Evolutionary conservation across 2,113 vertebrate species (phyloP).

Genomic region (Tragelaphus imberbis): DNA sequence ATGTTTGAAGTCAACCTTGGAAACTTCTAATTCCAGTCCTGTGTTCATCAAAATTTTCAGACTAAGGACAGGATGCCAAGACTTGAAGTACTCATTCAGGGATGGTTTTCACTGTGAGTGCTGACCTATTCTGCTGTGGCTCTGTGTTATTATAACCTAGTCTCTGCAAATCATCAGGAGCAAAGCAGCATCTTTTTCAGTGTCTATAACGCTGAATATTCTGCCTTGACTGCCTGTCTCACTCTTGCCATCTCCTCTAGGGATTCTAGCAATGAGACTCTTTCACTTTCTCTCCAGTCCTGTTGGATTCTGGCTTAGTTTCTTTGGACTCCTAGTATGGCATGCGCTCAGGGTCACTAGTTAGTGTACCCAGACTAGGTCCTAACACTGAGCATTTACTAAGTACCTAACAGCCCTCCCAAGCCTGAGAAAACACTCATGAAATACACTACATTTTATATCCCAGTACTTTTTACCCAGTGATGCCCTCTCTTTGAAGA

Average conservation of each 20-base stretch:
- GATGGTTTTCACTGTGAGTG: background rate
- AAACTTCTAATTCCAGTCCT: background rate
- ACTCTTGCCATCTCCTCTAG: background rate
- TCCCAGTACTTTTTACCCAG: conserved; percentile 40
- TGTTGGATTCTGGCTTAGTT: background rate
- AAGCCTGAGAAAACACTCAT: conserved; percentile 44
- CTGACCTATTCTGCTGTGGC: background rate
- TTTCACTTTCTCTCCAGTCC: background rate
- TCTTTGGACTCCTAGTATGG: background rate
- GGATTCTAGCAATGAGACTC: background rate
- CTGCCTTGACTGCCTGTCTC: background rate
- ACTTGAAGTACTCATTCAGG: background rate
- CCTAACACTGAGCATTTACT: background rate
- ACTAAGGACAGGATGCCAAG: background rate
- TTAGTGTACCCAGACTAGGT: background rate
- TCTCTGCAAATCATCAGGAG: background rate
- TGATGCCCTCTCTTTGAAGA: conserved; percentile 30
- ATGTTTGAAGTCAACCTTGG: background rate
- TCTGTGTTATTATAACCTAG: background rate
- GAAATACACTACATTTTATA: conserved; percentile 52
- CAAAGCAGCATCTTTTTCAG: background rate
- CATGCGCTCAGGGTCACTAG: background rate
- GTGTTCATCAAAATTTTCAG: background rate
- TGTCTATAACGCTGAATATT: background rate
- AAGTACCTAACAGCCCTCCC: background rate